Percentiles rank a stretch among this genome's conserved stretches.
Evolutionary conservation across 2,113 vertebrate species (phyloP).

Genomic region (Pseudolaguvia tuberculata): DNA sequence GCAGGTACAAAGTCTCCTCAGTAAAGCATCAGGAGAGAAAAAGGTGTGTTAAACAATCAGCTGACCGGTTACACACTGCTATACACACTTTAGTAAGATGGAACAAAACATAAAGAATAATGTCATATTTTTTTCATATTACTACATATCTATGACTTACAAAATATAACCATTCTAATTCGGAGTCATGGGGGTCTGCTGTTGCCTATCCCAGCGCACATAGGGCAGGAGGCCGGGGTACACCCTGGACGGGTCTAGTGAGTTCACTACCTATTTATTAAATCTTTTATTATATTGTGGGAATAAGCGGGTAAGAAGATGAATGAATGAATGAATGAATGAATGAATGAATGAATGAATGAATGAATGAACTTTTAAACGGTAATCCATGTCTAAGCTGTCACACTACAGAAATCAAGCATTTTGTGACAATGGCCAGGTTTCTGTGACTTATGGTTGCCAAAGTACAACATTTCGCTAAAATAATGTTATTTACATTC

Average conservation of each 20-base stretch:
- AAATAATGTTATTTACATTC: conserved; percentile 41
- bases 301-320: too few relatives aligned
- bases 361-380: neutral
- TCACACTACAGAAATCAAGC: conserved; percentile 1
- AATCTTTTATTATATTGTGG: too few relatives aligned
- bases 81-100: neutral
- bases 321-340: too few relatives aligned
- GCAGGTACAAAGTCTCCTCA: conserved; percentile 61
- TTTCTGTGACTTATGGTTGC: conserved; percentile 42
- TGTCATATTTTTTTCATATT: neutral
- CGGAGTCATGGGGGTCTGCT: too few relatives aligned
- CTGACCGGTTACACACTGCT: conserved; percentile 2
- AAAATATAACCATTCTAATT: neutral
- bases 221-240: too few relatives aligned
- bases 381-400: neutral
- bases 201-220: too few relatives aligned
- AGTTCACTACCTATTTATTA: too few relatives aligned
- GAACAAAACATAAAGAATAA: neutral
- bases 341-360: too few relatives aligned
- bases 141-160: neutral
- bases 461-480: conserved; percentile 1
- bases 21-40: conserved; percentile 31
- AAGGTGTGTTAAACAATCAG: conserved; percentile 31
- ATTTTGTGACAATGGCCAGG: conserved; percentile 14
- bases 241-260: too few relatives aligned